phyloP scores from a whole-genome alignment of 1,140 invertebrate genomes.

The Monochamus saltuarius region DNA sequence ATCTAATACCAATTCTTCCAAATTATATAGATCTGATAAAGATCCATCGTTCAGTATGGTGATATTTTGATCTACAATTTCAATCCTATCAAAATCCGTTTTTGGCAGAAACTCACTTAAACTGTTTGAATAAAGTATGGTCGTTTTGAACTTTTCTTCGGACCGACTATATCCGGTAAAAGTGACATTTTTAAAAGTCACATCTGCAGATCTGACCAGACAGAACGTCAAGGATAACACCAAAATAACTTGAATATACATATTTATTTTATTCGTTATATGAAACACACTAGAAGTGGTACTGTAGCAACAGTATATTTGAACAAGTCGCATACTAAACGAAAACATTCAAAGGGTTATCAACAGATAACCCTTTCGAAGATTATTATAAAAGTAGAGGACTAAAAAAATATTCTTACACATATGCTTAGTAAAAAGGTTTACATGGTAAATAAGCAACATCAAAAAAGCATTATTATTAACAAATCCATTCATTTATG shows the following conservation, averaged over 20 bases:
- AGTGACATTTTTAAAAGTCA: slow-evolving; percentile 35
- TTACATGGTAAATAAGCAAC: no score
- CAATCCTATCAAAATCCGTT: slow-evolving; percentile 26
- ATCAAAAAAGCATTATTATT: no score
- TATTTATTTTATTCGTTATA: neutral
- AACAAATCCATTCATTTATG: no score
- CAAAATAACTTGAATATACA: neutral
- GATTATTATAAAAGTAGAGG: no score
- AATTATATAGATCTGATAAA: slow-evolving; percentile 24
- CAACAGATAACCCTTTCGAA: no score
- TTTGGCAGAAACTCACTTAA: slow-evolving; percentile 29
- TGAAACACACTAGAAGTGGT: neutral
- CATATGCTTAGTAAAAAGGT: no score
- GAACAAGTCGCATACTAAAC: no score
- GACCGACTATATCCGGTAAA: slow-evolving; percentile 31
- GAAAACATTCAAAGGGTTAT: no score
- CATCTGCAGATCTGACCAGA: neutral
- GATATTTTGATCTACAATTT: slow-evolving; percentile 28
- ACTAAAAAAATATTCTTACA: no score
- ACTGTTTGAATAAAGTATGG: slow-evolving; percentile 21
- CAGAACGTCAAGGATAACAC: slow-evolving; percentile 11
- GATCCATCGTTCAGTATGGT: slow-evolving; percentile 30
- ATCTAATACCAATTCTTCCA: slow-evolving; percentile 36
- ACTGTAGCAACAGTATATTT: no score
- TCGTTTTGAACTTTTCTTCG: slow-evolving; percentile 31